phyloP scores from a whole-genome alignment of 2,888 invertebrate genomes.

The Frankliniella intonsa region DNA sequence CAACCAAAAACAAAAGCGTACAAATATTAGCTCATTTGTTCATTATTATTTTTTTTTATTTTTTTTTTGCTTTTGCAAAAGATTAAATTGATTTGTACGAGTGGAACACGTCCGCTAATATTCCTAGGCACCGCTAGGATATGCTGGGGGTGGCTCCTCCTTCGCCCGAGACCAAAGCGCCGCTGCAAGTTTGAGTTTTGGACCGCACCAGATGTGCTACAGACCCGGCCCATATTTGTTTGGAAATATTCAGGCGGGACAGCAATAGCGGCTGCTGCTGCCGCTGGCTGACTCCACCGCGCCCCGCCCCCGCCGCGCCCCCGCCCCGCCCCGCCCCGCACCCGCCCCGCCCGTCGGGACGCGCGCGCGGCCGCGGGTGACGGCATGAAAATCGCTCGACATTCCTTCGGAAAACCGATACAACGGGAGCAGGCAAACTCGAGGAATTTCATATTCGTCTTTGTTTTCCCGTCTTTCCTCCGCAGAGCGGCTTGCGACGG shows the following conservation, averaged over 20 bases:
- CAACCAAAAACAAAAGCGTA: slow-evolving; percentile 40
- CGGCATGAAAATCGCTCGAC: not conserved
- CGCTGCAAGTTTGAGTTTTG: not conserved
- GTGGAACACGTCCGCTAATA: too few species aligned
- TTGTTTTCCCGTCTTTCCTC: not conserved
- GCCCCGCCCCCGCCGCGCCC: not conserved
- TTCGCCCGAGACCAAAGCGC: too few species aligned
- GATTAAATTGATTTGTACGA: too few species aligned
- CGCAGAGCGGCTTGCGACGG: not conserved
- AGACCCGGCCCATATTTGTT: not conserved
- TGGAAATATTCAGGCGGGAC: not conserved
- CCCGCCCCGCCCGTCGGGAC: not conserved
- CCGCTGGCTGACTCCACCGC: not conserved
- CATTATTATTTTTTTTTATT: too few species aligned
- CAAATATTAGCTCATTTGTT: too few species aligned
- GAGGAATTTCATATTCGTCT: slow-evolving; percentile 26
- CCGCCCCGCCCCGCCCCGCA: not conserved
- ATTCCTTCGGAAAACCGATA: slow-evolving; percentile 20
- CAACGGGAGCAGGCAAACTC: slow-evolving; percentile 2
- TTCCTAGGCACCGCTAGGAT: too few species aligned
- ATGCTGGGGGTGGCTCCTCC: too few species aligned
- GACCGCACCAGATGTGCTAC: not conserved
- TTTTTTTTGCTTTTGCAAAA: too few species aligned
- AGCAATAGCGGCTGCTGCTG: not conserved
- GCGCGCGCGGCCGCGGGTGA: slow-evolving; percentile 14